phyloP scores from a whole-genome alignment of 2,888 invertebrate genomes.

The Cephus runcator region DNA sequence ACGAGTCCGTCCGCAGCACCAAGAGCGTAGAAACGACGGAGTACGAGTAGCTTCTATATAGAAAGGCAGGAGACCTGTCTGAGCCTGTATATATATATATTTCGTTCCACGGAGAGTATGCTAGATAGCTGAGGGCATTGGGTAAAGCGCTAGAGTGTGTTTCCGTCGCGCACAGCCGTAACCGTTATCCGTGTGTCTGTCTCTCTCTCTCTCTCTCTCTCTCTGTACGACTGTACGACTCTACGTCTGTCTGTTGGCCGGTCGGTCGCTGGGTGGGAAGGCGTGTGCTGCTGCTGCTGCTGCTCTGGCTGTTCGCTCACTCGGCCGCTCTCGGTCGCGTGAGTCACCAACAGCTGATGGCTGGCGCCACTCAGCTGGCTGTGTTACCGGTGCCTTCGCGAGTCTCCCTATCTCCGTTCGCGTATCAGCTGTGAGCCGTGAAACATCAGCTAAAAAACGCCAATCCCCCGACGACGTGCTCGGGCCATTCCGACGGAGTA shows the following conservation, averaged over 20 bases:
- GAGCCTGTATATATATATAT: not conserved
- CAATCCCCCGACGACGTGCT: not conserved
- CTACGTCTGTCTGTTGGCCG: not conserved
- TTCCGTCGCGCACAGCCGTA: not conserved
- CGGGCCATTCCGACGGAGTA: not conserved
- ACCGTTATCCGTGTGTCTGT: not conserved
- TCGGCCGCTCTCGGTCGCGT: constrained; percentile 42
- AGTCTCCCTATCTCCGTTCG: constrained; percentile 49
- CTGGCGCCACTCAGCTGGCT: constrained; percentile 64
- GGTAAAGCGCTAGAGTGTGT: not conserved
- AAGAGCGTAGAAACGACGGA: not conserved
- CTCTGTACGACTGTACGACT: not conserved
- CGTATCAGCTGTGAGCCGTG: constrained; percentile 46
- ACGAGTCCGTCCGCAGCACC: not conserved
- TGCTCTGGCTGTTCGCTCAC: not conserved
- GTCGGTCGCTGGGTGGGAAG: not conserved
- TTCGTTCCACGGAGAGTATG: not conserved
- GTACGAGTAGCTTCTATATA: not conserved
- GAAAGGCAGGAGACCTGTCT: not conserved
- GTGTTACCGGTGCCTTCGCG: constrained; percentile 56
- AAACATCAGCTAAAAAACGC: not conserved
- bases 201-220: not conserved
- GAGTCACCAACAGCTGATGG: constrained; percentile 64
- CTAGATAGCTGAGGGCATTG: not conserved
- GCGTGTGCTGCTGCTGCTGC: not conserved